A percentile compares a stretch with the other conserved stretches of the same genome.
These are phyloP conservation scores for Asteroscopus sphinx DNA, from an alignment of 2,888 invertebrate species.

Conservation along the genomic window DNA sequence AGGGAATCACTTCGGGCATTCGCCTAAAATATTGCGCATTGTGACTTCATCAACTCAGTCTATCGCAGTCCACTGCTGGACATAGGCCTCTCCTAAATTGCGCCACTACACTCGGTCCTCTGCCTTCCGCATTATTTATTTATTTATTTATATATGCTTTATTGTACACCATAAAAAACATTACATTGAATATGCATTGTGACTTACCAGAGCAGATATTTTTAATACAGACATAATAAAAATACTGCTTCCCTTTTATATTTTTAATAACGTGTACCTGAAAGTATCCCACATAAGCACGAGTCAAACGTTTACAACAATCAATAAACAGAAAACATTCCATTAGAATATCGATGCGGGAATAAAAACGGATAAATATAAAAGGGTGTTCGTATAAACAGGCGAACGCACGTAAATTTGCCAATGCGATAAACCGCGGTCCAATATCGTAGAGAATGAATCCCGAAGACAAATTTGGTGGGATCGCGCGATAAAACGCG, in stretches of 20 bases:
- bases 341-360: constrained; percentile 54
- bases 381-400: constrained; percentile 55
- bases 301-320: constrained; percentile 45
- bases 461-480: constrained; percentile 68
- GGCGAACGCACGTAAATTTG: constrained; percentile 64
- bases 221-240: constrained; percentile 28
- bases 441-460: constrained; percentile 68
- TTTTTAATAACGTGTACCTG: constrained; percentile 41
- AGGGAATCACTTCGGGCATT: constrained; percentile 38
- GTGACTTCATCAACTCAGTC: too few species aligned
- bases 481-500: constrained; percentile 63
- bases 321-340: constrained; percentile 53
- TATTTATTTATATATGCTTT: too few species aligned
- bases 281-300: constrained; percentile 6
- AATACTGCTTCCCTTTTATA: constrained; percentile 17
- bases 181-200: too few species aligned
- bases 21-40: constrained; percentile 37
- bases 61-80: too few species aligned
- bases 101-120: too few species aligned
- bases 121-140: too few species aligned
- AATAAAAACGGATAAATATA: constrained; percentile 55
- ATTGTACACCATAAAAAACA: too few species aligned
- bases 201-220: constrained; percentile 16
- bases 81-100: too few species aligned
- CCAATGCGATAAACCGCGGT: constrained; percentile 60